Conservation (phyloP, 2,888 invertebrate species). For the Phyllotreta striolata region DNA sequence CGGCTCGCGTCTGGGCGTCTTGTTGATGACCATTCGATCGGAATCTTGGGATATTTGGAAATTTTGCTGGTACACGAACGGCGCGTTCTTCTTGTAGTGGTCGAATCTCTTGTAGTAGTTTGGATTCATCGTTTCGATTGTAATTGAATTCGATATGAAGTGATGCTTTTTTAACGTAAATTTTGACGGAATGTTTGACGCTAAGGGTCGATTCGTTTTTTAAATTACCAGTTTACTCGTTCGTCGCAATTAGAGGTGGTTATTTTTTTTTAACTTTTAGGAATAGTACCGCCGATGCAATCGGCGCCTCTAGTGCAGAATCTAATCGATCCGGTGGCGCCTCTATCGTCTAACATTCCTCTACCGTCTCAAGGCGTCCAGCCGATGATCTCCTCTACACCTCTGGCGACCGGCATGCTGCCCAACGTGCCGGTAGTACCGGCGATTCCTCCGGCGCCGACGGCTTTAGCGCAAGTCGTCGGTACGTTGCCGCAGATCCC, state of each 20-base stretch:
- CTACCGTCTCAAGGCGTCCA: conserved; percentile 31
- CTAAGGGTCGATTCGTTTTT: neutral
- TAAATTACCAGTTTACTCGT: too few species aligned
- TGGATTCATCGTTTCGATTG: neutral
- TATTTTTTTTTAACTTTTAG: conserved; percentile 58
- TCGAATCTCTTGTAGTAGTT: neutral
- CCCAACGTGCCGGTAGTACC: conserved; percentile 3
- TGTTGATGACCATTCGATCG: too few species aligned
- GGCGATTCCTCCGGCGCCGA: conserved; percentile 3
- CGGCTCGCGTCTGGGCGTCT: too few species aligned
- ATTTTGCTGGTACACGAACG: too few species aligned
- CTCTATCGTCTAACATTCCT: conserved; percentile 25
- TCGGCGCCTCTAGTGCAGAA: conserved; percentile 44
- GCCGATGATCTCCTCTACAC: conserved; percentile 12
- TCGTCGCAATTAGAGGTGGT: neutral
- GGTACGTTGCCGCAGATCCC: conserved; percentile 9
- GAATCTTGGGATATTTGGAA: too few species aligned
- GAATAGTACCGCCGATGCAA: conserved; percentile 66
- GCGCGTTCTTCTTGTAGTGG: too few species aligned
- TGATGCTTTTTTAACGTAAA: conserved; percentile 2
- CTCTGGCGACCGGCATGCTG: conserved; percentile 12
- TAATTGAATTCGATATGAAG: neutral
- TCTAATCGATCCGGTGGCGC: conserved; percentile 39
- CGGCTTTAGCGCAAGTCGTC: neutral
- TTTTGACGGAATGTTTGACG: conserved; percentile 3